Base-by-base conservation (phyloP, 2,113 vertebrate species). In the Canis aureus region DNA sequence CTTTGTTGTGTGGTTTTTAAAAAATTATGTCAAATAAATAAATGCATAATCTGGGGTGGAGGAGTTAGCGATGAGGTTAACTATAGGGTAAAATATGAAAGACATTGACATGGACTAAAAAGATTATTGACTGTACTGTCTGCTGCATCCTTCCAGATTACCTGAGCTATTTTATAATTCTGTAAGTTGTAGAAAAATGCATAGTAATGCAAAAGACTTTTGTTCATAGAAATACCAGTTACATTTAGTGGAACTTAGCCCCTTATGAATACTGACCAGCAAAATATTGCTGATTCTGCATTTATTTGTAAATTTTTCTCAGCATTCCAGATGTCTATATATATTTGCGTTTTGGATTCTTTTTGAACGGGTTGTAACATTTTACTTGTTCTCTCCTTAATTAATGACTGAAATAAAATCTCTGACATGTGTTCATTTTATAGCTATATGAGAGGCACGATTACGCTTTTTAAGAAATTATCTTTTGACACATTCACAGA, bases 261-360 rank as follows among this genome's bases (percentile, higher is more conserved):
- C 10, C 73, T 43, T 43, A 66, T 53, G 29, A 64, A 79, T 80
- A 53, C 17, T 85, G 55, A 38, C 66, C 35, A 27, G 11, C 38
- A 27, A 51, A 49, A 76, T 80, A 85, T 95, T 93, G 55, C 29
- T 74, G 73, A 66, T 59, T 89, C 89, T 89, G 62, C 38, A 81
- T 85, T 92, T 91, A 62, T 16, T 81, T 89, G 17, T 84, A 89
- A 85, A 19, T 80, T 89, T 81, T 87, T 74, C 57, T 74, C 79
- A 81, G 62, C 43, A n/a, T 80, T 85, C 29, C 69, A 85, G 25
- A 59, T 74, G 23, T 74, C 57, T 57, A 69, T 16, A 80, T 94
- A 80, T 94, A 51, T 74, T 93, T 35, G 27, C 25, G 8, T 82
- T 94, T 80, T 15, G 20, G 38, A 60, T 86, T 71, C 11, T 79